These are phyloP conservation scores for Pyrocoelia pectoralis DNA, from an alignment of 2,888 invertebrate genomes.

Conservation along the genomic window DNA sequence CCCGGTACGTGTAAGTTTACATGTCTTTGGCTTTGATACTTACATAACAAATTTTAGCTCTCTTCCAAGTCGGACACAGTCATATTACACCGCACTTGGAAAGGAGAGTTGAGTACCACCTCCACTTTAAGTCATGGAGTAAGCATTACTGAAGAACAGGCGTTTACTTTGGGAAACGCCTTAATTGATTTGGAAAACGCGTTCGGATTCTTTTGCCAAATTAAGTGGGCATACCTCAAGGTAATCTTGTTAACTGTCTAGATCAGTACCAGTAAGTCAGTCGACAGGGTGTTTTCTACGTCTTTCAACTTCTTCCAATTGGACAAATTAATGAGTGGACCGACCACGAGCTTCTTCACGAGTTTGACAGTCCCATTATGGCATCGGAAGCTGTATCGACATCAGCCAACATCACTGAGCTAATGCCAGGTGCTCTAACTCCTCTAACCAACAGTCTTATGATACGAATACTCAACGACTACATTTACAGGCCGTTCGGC, in stretches of 20 bases:
- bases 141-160: constrained; percentile 65
- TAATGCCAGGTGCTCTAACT: constrained; percentile 68
- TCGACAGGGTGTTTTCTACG: constrained; percentile 67
- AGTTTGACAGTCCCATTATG: constrained; percentile 74
- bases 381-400: constrained; percentile 72
- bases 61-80: constrained; percentile 79
- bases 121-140: constrained; percentile 64
- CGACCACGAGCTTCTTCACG: constrained; percentile 81
- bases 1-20: too few relatives aligned
- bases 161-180: constrained; percentile 65
- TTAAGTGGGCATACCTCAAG: constrained; percentile 80
- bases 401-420: constrained; percentile 79
- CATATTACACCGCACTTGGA: constrained; percentile 63
- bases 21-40: too few relatives aligned
- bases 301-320: constrained; percentile 82
- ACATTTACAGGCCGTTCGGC: constrained; percentile 23
- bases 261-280: too few relatives aligned
- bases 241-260: too few relatives aligned
- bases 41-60: constrained; percentile 78
- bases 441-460: constrained; percentile 58
- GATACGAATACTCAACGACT: constrained; percentile 1
- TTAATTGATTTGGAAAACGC: constrained; percentile 69
- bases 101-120: constrained; percentile 61
- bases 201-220: constrained; percentile 76
- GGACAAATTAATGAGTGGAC: constrained; percentile 77